phyloP scores from a whole-genome alignment of 2,113 vertebrate genomes.

The Centrocercus urophasianus region DNA sequence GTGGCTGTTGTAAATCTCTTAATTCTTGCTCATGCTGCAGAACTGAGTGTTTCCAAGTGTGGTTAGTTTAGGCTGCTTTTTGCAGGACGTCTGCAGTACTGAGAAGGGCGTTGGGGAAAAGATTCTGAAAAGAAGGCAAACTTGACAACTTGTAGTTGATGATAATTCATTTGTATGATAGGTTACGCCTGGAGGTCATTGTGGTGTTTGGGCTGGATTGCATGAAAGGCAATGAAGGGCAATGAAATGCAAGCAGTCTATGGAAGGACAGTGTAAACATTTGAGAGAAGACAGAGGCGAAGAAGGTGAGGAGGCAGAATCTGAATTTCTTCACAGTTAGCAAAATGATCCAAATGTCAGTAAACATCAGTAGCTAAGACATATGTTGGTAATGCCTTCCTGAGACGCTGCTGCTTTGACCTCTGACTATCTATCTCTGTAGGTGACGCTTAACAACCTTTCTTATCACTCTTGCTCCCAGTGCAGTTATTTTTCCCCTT shows the following conservation, averaged over 20 bases:
- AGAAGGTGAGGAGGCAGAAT: background rate
- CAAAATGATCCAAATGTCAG: background rate
- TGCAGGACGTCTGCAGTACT: background rate
- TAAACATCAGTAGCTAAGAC: background rate
- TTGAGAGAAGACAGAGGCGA: background rate
- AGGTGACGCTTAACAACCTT: background rate
- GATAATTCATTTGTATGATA: background rate
- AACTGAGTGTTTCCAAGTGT: background rate
- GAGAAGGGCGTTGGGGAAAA: background rate
- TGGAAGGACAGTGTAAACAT: background rate
- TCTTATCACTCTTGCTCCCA: background rate
- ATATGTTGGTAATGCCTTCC: background rate
- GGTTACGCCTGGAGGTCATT: background rate
- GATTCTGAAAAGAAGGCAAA: background rate
- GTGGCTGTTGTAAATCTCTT: background rate
- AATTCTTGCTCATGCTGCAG: background rate
- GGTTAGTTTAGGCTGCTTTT: background rate
- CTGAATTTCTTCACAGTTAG: background rate
- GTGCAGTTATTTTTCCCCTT: background rate
- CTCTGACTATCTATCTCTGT: rapidly evolving
- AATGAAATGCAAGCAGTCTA: background rate
- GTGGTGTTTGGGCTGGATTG: background rate
- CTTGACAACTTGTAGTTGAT: background rate
- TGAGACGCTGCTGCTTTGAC: background rate
- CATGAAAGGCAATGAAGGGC: background rate